Base-by-base conservation (phyloP, 1,140 invertebrate genomes). In the Orchesella cincta region DNA sequence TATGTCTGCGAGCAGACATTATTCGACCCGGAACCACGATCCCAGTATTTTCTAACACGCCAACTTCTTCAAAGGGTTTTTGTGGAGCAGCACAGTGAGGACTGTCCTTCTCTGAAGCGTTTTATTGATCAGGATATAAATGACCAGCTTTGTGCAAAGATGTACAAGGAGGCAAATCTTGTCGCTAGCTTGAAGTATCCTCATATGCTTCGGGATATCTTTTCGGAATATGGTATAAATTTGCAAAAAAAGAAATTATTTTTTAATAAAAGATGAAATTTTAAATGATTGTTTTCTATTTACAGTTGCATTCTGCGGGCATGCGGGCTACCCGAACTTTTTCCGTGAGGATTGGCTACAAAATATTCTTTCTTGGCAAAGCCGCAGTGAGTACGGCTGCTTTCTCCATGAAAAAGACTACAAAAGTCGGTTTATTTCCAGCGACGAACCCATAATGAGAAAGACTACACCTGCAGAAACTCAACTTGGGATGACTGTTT, bases 291-390 rank as follows among this genome's bases (percentile, higher is more conserved):
- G 5, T 18, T 8, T 46, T 5, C 39, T 8, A 57, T 57, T 57
- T 57, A 14, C 67, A 71, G 67, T 73, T 39, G 34, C 3, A 3
- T 18, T 73, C 3, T 73, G 71, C 29, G 16, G 71, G 14, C 29
- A 73, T 18, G 1, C 29, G 3, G 71, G 71, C 18, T 73, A 39
- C 28, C 71, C 71, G 1, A 73, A 73, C 28, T 73, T 73, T 46
- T 28, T 73, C 23, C 34, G 71, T 5, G 3, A 36, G 29, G 71
- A 73, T 31, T 73, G 71, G 71, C 20, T 73, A 3, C 14, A 73
- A 8, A 23, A 31, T 1, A 46, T 73, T 36, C 36, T 73, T 20
- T 73, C 71, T 23, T 73, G 71, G 71, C 71, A 73, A 26, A 73
- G 71, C 29, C 36, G 46, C 36, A 39, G 34, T 20, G 71, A 73